Evolutionary conservation across 2,113 vertebrate species (phyloP), one percentile per base, ranked within the genome.

Genomic region (Camelus bactrianus): DNA sequence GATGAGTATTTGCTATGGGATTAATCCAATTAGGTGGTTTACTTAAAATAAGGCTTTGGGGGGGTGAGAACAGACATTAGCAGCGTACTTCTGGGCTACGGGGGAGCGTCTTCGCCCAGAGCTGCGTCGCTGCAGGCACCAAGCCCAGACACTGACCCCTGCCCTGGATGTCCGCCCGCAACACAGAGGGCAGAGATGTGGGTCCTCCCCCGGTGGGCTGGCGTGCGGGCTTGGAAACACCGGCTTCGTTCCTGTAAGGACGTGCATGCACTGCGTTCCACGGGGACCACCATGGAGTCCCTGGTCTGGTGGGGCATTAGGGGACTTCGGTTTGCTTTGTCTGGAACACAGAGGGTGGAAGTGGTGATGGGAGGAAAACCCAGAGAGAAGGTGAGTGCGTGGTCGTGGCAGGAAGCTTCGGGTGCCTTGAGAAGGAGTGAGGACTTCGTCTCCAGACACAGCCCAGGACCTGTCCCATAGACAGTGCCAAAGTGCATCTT

Each of bases 401-500:
- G 6, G n/a, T 6, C 32, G 24, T 8, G 4, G 30, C 24, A 11
- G 79, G 30, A 2, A 24, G 17, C 20, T 52, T 1, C 2, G 24
- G 54, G 7, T 0, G 0, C 56, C 50, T 4, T 0, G 5, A 48
- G 67, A 9, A 50, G 89, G 38, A n/a, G 8, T 0, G 0, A 11
- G 30, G 19, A 14, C 12, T 64, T 9, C 0, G 8, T 28, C 52
- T 15, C 62, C 24, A 22, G 54, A 7, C 22, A 4, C 80, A 22
- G 14, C 8, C 80, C 20, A 22, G 11, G 16, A 2, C 0, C 0
- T 3, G n/a, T 30, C 24, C 22, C 32, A 4, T 0, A 0, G 30
- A 28, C 48, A 9, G 38, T 1, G 0, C 6, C 6, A 0, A 16
- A 28, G 15, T 0, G 6, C 6, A 8, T 28, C 30, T 28, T 8